Conservation (phyloP, 2,113 vertebrate genomes). For the Pseudopipra pipra region DNA sequence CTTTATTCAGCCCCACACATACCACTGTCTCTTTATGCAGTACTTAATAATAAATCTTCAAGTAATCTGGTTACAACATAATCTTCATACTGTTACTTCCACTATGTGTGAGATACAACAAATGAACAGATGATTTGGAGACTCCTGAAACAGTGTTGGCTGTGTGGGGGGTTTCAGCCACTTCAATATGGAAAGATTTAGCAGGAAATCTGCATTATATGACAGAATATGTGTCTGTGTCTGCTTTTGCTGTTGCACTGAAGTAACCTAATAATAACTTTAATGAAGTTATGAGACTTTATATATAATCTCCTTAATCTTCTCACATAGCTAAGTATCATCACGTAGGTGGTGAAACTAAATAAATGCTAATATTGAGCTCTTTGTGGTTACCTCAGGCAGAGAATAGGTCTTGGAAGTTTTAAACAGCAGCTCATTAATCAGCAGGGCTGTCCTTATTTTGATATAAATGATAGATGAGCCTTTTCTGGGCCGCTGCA, state of each 20-base stretch:
- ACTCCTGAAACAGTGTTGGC: not conserved
- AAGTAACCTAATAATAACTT: not conserved
- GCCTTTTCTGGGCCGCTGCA: not conserved
- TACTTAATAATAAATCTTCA: constrained; percentile 13
- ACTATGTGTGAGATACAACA: not conserved
- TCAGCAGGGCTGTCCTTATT: not conserved
- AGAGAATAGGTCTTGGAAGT: not conserved
- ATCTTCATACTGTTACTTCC: not conserved
- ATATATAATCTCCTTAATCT: not conserved
- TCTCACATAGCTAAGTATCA: not conserved
- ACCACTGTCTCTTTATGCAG: not conserved
- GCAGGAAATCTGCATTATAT: not conserved
- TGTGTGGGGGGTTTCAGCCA: not conserved
- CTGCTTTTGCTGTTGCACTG: not conserved
- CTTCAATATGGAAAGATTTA: not conserved
- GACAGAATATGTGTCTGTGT: not conserved
- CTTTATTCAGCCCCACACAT: not conserved
- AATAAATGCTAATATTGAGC: not conserved
- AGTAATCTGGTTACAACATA: not conserved
- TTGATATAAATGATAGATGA: not conserved
- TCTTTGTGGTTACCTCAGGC: not conserved
- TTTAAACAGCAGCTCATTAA: not conserved
- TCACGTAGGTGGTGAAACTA: not conserved
- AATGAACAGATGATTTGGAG: not conserved
- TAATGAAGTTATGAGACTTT: not conserved